A percentile compares a stretch with the other conserved stretches of the same genome.
phyloP scores from a whole-genome alignment of 2,113 vertebrate genomes.

The Platanista minor region DNA sequence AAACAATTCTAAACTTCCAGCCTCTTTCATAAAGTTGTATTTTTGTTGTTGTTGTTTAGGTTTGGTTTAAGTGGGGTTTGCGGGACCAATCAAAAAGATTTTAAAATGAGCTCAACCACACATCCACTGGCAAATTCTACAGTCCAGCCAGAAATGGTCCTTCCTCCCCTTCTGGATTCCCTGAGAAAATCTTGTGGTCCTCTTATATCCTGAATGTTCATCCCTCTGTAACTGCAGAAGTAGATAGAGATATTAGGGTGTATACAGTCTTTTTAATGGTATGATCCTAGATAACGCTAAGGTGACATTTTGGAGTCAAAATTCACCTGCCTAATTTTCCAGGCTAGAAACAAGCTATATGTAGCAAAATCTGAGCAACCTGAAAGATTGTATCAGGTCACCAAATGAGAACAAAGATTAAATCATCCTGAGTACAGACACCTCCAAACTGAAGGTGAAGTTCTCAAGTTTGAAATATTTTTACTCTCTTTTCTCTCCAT shows the following conservation, averaged over 20 bases:
- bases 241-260: neutral
- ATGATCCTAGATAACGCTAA: neutral
- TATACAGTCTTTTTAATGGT: neutral
- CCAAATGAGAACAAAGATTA: neutral
- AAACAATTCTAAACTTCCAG: neutral
- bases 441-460: neutral
- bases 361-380: neutral
- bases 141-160: neutral
- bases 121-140: neutral
- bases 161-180: neutral
- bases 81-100: neutral
- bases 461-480: neutral
- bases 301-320: neutral
- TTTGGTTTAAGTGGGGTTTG: neutral
- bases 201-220: neutral
- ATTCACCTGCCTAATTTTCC: neutral
- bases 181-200: neutral
- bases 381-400: neutral
- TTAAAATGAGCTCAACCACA: neutral
- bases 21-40: neutral
- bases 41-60: neutral
- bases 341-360: neutral
- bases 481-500: neutral
- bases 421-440: neutral
- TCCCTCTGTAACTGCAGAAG: neutral